Evolutionary conservation across 2,888 invertebrate species (phyloP).

Genomic region (Drosophila multiciliata): DNA sequence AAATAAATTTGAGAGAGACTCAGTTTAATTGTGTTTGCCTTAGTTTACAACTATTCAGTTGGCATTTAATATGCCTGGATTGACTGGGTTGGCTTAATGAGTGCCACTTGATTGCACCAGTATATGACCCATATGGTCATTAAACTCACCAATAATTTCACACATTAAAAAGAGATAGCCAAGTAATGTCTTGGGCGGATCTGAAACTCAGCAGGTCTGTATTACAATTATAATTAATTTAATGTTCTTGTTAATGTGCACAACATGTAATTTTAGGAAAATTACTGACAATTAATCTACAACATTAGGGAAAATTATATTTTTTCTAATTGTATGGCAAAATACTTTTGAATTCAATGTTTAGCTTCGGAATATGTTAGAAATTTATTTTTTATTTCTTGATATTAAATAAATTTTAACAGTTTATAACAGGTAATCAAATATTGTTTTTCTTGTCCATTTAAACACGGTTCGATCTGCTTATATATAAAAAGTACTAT

Average conservation of each 20-base stretch:
- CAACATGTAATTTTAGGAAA: not conserved
- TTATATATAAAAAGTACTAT: not conserved
- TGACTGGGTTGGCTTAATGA: slow-evolving; percentile 31
- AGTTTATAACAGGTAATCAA: not conserved
- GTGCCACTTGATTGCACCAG: slow-evolving; percentile 17
- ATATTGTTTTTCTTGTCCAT: not conserved
- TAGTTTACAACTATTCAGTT: slow-evolving; percentile 37
- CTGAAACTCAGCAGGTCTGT: not conserved
- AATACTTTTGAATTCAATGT: not conserved
- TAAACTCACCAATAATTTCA: slow-evolving; percentile 6
- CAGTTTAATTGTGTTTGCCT: slow-evolving; percentile 57
- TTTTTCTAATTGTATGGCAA: not conserved
- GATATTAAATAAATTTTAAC: not conserved
- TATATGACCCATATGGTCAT: slow-evolving; percentile 4
- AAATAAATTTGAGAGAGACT: slow-evolving; percentile 56
- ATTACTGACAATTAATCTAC: not conserved
- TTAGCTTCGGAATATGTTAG: not conserved
- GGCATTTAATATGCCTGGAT: slow-evolving; percentile 32
- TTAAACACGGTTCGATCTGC: not conserved
- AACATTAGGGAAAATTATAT: not conserved
- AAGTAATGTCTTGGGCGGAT: not conserved
- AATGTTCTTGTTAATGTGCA: not conserved
- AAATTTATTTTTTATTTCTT: not conserved
- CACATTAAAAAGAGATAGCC: not conserved
- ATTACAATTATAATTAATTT: not conserved